Evolutionary conservation across 2,888 invertebrate genomes (phyloP).

Genomic region (Pardosa pseudoannulata): DNA sequence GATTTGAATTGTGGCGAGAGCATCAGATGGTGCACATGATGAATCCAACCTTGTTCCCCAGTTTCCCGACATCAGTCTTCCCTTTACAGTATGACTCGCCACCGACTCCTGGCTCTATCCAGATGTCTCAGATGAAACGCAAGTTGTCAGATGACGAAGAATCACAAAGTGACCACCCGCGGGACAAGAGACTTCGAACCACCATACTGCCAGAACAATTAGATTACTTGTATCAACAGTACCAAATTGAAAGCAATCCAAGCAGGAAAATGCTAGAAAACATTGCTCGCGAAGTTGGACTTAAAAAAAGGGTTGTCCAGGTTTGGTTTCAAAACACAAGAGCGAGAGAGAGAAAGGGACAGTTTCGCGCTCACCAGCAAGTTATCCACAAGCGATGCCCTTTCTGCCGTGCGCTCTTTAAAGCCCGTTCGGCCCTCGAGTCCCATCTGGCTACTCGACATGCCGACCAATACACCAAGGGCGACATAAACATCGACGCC

Average conservation of each 20-base stretch:
- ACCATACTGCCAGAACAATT: conserved; percentile 98
- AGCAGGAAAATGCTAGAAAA: conserved; percentile 98
- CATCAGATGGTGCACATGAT: conserved; percentile 96
- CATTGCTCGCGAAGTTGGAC: conserved; percentile 95
- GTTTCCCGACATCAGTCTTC: conserved; percentile 43
- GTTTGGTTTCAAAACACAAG: conserved; percentile 98
- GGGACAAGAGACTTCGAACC: conserved; percentile 94
- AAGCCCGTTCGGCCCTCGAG: conserved; percentile 94
- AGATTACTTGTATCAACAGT: conserved; percentile 98
- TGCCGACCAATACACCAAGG: conserved; percentile 92
- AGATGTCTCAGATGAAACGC: conserved; percentile 54
- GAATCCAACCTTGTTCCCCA: conserved; percentile 90
- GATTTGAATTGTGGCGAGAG: conserved; percentile 94
- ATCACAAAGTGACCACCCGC: conserved; percentile 80
- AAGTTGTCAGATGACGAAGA: conserved; percentile 79
- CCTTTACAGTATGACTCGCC: conserved; percentile 78
- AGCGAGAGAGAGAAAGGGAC: conserved; percentile 89
- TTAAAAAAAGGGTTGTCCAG: conserved; percentile 97
- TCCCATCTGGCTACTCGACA: conserved; percentile 96
- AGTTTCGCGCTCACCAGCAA: conserved; percentile 95
- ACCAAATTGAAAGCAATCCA: conserved; percentile 98
- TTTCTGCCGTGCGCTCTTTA: conserved; percentile 95
- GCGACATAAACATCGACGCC: conserved; percentile 94
- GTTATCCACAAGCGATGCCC: conserved; percentile 97
- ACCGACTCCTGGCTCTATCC: conserved; percentile 87